These are phyloP conservation scores for Phrynosoma platyrhinos DNA, from an alignment of 2,113 vertebrate genomes.

Conservation along the genomic window DNA sequence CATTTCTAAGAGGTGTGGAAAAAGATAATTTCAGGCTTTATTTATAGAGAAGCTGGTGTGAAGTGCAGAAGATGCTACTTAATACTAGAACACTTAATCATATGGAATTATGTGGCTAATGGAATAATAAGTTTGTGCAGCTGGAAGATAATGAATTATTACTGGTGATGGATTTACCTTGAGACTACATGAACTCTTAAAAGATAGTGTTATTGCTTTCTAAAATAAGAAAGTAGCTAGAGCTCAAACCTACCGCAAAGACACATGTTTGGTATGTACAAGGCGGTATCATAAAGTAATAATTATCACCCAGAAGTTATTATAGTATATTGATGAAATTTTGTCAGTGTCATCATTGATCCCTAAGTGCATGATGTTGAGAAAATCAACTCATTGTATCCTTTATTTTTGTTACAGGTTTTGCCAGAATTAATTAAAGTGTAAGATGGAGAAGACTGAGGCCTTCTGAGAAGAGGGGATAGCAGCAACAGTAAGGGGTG, in stretches of 20 bases:
- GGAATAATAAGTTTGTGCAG: conserved; percentile 16
- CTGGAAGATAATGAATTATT: conserved; percentile 11
- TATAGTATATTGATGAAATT: too few relatives aligned
- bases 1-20: not conserved
- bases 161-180: not conserved
- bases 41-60: not conserved
- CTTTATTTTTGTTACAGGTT: too few relatives aligned
- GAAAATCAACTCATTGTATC: too few relatives aligned
- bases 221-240: conserved; percentile 10
- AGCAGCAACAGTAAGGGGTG: too few relatives aligned
- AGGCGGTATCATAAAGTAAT: too few relatives aligned
- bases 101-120: not conserved
- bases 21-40: not conserved
- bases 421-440: too few relatives aligned
- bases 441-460: too few relatives aligned
- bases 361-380: too few relatives aligned
- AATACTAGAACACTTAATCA: conserved; percentile 20
- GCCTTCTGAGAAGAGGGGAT: too few relatives aligned
- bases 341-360: too few relatives aligned
- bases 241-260: not conserved
- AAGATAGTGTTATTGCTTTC: conserved; percentile 13
- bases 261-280: not conserved
- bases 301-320: too few relatives aligned
- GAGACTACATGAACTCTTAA: conserved; percentile 5
- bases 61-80: conserved; percentile 8